Conservation (phyloP, 2,113 vertebrate species). For the Dissostichus mawsoni region DNA sequence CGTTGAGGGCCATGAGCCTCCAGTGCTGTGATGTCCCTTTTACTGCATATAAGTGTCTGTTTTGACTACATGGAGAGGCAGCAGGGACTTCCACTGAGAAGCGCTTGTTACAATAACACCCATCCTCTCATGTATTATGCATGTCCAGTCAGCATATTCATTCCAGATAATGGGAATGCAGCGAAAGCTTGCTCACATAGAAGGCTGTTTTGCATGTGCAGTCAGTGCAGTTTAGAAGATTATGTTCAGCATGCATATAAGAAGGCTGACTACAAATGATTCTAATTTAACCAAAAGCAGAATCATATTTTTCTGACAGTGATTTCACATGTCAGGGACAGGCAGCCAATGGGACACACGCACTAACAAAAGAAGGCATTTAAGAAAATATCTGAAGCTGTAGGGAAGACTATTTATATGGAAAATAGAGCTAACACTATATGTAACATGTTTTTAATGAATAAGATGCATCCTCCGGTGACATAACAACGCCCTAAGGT, state of each 20-base stretch:
- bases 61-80: conserved; percentile 58
- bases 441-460: not conserved
- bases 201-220: conserved; percentile 40
- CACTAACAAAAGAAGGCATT: not conserved
- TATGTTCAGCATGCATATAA: conserved; percentile 31
- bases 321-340: conserved; percentile 13
- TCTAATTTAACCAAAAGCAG: conserved; percentile 31
- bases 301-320: conserved; percentile 19
- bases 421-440: not conserved
- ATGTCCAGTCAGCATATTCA: conserved; percentile 71
- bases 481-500: not conserved
- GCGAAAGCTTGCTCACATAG: conserved; percentile 43
- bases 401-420: not conserved
- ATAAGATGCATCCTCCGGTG: not conserved
- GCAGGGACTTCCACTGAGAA: conserved; percentile 54
- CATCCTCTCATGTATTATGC: conserved; percentile 73
- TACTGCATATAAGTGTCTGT: conserved; percentile 65
- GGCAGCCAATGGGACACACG: conserved; percentile 1
- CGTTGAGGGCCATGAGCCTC: conserved; percentile 31
- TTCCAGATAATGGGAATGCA: conserved; percentile 63
- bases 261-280: conserved; percentile 14
- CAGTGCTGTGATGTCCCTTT: conserved; percentile 61
- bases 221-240: conserved; percentile 50
- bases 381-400: not conserved
- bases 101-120: conserved; percentile 58